Evolutionary conservation across 2,113 vertebrate genomes (phyloP).

Genomic region (Synodontis membranacea): DNA sequence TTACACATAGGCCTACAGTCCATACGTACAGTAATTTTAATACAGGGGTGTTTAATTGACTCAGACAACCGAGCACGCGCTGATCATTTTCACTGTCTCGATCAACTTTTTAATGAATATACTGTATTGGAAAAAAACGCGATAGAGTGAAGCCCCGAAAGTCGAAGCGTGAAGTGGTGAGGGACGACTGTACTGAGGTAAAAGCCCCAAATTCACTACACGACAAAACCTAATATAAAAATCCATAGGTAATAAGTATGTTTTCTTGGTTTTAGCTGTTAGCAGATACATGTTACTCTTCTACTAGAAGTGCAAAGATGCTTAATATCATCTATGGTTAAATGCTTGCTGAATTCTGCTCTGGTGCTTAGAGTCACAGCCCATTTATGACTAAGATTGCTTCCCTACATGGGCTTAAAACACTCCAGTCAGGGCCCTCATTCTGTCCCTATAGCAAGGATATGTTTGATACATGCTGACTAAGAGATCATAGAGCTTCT

Average conservation of each 20-base stretch:
- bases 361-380: slow-evolving; percentile 6
- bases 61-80: too few relatives aligned
- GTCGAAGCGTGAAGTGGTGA: too few relatives aligned
- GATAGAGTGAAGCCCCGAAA: too few relatives aligned
- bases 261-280: not conserved
- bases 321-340: not conserved
- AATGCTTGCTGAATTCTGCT: not conserved
- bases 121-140: too few relatives aligned
- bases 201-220: not conserved
- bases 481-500: slow-evolving; percentile 36
- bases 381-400: slow-evolving; percentile 19
- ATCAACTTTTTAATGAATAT: too few relatives aligned
- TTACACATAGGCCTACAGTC: too few relatives aligned
- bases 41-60: too few relatives aligned
- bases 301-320: not conserved
- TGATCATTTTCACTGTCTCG: too few relatives aligned
- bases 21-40: too few relatives aligned
- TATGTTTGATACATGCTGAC: slow-evolving; percentile 36
- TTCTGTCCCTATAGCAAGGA: slow-evolving; percentile 21
- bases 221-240: not conserved
- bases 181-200: too few relatives aligned
- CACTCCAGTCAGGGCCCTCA: not conserved
- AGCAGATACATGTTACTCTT: not conserved
- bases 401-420: slow-evolving; percentile 27
- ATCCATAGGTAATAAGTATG: not conserved